These are phyloP conservation scores for Eidolon helvum DNA, from an alignment of 2,113 vertebrate species.

Conservation along the genomic window DNA sequence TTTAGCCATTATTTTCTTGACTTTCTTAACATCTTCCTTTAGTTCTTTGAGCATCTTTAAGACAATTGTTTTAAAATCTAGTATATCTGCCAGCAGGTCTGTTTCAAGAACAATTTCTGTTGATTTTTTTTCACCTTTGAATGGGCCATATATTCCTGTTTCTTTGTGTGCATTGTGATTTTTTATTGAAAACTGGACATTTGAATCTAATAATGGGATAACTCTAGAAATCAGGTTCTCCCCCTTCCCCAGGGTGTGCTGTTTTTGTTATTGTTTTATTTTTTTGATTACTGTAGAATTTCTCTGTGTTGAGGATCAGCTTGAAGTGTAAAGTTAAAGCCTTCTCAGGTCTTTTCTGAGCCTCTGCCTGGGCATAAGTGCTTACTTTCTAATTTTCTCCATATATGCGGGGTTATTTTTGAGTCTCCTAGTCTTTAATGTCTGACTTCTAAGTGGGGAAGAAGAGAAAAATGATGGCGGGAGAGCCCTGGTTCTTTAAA, in stretches of 20 bases:
- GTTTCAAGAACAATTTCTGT: neutral
- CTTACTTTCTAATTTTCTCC: neutral
- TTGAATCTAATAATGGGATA: neutral
- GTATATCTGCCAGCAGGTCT: neutral
- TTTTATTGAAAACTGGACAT: neutral
- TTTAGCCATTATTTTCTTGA: neutral
- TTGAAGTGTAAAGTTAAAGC: neutral
- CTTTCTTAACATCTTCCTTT: neutral
- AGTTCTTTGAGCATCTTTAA: neutral
- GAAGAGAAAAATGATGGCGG: neutral
- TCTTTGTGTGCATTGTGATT: neutral
- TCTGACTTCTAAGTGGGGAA: neutral
- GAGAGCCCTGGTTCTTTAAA: neutral
- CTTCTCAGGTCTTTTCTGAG: neutral
- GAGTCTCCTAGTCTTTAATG: neutral
- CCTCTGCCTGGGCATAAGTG: neutral
- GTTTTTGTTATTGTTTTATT: neutral
- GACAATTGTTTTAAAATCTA: neutral
- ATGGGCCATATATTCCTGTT: neutral
- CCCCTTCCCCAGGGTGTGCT: neutral
- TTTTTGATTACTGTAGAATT: neutral
- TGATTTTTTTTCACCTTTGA: neutral
- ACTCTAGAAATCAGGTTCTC: neutral
- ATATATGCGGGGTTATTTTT: no score
- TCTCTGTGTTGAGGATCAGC: neutral